Conservation (phyloP, 2,797 vertebrate species). For the Simalia tracyae region DNA sequence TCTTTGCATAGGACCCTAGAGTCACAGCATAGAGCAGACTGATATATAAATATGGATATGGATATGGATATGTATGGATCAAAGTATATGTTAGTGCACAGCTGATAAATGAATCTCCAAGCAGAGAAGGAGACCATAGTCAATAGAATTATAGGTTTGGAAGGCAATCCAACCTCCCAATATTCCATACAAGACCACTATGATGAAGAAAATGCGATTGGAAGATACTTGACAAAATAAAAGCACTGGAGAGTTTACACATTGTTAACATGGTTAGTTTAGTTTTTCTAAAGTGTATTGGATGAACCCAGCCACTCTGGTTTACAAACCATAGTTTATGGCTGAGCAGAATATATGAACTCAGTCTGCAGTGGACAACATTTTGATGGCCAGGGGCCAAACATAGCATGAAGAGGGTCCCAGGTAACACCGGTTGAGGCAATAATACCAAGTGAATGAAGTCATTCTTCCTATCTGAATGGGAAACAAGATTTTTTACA, state of each 20-base stretch:
- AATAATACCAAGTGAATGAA: background rate
- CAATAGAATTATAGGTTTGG: background rate
- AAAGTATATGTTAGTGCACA: background rate
- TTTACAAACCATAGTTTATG: background rate
- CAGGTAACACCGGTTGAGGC: background rate
- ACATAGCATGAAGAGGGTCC: background rate
- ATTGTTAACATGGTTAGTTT: background rate
- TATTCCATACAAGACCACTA: background rate
- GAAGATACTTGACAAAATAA: background rate
- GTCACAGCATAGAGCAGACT: background rate
- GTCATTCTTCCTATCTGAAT: background rate
- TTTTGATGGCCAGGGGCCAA: background rate
- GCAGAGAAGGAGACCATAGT: background rate
- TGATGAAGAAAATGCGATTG: background rate
- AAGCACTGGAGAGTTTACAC: background rate
- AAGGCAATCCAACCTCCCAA: no score
- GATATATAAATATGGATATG: background rate
- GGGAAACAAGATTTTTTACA: background rate
- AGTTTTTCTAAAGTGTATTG: background rate
- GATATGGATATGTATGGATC: background rate
- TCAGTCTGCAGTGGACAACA: background rate
- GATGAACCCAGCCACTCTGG: background rate
- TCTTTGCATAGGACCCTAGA: background rate
- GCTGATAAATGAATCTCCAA: background rate
- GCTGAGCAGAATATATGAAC: background rate